Evolutionary conservation across 2,888 invertebrate genomes (phyloP).

Genomic region (Timandra comae): DNA sequence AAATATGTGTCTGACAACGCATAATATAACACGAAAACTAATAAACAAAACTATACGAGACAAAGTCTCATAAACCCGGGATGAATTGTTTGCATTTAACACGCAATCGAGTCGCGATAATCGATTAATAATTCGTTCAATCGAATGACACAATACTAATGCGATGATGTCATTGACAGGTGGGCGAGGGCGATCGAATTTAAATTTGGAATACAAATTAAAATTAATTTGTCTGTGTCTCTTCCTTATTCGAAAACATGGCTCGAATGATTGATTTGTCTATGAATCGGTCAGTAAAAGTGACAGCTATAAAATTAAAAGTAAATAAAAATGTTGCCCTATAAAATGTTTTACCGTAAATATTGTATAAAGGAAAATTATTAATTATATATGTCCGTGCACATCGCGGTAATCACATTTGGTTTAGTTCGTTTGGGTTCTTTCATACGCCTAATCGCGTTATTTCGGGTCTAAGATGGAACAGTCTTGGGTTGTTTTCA

Average conservation of each 20-base stretch:
- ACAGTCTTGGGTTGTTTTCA: conserved; percentile 35
- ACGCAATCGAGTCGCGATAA: conserved; percentile 53
- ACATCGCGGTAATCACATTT: conserved; percentile 72
- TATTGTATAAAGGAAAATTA: conserved; percentile 52
- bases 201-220: conserved; percentile 32
- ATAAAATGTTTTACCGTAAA: conserved; percentile 2
- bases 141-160: conserved; percentile 40
- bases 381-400: conserved; percentile 69
- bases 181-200: conserved; percentile 33
- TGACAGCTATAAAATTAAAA: too few species aligned
- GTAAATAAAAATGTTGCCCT: too few species aligned
- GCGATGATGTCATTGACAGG: conserved; percentile 42
- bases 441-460: conserved; percentile 74
- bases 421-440: conserved; percentile 71
- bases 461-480: conserved; percentile 62
- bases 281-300: too few species aligned
- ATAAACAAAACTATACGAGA: conserved; percentile 66
- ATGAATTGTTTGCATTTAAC: conserved; percentile 62
- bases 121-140: conserved; percentile 27
- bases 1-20: conserved; percentile 38
- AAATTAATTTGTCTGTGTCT: conserved; percentile 24
- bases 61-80: conserved; percentile 60
- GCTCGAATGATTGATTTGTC: conserved; percentile 8
- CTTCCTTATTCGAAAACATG: conserved; percentile 25
- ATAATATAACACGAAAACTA: conserved; percentile 47